These are phyloP conservation scores for Cercopithecus petaurista DNA, from an alignment of 2,797 vertebrate genomes.

Conservation along the genomic window DNA sequence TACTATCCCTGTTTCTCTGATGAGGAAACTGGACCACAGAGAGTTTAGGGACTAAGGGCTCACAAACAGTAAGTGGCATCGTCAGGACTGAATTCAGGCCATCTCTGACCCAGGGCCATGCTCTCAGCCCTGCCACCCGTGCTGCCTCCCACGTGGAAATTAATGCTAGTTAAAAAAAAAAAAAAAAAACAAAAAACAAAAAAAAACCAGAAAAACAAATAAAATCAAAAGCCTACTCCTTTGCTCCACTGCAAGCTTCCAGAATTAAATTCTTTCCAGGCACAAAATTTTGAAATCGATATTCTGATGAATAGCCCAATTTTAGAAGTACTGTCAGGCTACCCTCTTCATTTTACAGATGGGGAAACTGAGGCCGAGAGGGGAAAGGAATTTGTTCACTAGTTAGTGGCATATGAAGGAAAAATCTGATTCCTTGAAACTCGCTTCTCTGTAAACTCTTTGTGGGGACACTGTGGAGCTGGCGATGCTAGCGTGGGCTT, in stretches of 20 bases:
- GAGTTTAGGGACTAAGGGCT: not conserved
- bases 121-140: not conserved
- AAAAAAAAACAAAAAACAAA: too few relatives aligned
- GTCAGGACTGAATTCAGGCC: not conserved
- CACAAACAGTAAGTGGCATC: not conserved
- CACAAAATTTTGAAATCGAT: not conserved
- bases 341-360: not conserved
- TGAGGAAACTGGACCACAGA: not conserved
- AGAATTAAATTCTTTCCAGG: not conserved
- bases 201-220: not conserved
- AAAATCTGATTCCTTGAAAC: not conserved
- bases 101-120: not conserved
- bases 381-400: not conserved
- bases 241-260: not conserved
- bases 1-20: not conserved
- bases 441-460: not conserved
- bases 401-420: not conserved
- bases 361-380: not conserved
- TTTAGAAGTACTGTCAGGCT: not conserved
- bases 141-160: not conserved
- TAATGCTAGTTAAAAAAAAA: not conserved
- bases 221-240: not conserved
- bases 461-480: not conserved
- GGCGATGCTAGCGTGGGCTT: rapidly evolving
- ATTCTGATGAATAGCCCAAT: not conserved